Evolutionary conservation across 2,113 vertebrate genomes (phyloP).

Genomic region (Lepus timidus): DNA sequence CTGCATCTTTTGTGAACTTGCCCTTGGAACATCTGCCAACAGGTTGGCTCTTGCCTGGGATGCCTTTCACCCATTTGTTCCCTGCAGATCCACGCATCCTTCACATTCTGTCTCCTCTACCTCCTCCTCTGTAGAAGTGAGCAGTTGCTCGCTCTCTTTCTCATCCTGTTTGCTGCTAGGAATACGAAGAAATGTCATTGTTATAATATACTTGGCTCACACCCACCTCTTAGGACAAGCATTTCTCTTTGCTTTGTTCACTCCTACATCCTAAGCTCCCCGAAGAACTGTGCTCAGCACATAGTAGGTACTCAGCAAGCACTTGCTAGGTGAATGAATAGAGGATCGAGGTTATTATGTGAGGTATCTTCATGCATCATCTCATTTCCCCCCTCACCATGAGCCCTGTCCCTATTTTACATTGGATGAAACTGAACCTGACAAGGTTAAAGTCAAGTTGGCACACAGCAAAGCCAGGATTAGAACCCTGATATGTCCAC

Average conservation of each 20-base stretch:
- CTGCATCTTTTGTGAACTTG: background rate
- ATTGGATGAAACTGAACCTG: slow-evolving; percentile 43
- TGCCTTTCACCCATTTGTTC: background rate
- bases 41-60: background rate
- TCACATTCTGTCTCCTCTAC: background rate
- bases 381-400: background rate
- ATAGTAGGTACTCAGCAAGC: background rate
- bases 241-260: background rate
- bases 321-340: background rate
- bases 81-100: background rate
- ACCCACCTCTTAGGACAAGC: background rate
- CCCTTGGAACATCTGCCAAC: background rate
- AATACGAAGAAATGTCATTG: background rate
- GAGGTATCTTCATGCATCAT: background rate
- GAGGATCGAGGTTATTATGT: background rate
- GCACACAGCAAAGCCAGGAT: background rate
- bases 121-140: background rate
- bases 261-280: background rate
- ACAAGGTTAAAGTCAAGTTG: background rate
- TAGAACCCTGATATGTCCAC: background rate
- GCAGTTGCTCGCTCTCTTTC: background rate
- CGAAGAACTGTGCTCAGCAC: background rate
- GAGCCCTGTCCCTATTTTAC: background rate
- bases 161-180: background rate
- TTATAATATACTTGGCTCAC: background rate